phyloP scores from a whole-genome alignment of 2,113 vertebrate species.

The Tapirus terrestris region DNA sequence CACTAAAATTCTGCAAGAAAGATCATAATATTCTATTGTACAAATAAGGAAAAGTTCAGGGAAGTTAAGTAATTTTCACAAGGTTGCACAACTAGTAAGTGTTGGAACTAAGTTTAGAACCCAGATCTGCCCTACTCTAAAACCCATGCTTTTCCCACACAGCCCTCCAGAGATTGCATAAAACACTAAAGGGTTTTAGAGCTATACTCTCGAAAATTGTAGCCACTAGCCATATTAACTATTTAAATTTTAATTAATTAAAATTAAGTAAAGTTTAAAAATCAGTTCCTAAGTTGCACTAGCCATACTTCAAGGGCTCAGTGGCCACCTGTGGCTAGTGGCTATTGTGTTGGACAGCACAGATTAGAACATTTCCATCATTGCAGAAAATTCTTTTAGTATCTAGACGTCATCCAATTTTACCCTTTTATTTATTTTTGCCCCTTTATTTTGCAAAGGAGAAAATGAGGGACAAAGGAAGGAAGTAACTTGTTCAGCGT shows the following conservation, averaged over 20 bases:
- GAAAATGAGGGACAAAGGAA: background rate
- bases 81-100: background rate
- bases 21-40: background rate
- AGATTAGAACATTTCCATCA: background rate
- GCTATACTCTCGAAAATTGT: background rate
- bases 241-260: slow-evolving; percentile 24
- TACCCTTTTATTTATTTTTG: background rate
- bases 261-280: slow-evolving; percentile 39
- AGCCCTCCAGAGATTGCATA: background rate
- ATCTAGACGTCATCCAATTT: background rate
- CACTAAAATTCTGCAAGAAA: background rate
- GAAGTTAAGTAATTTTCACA: slow-evolving; percentile 7
- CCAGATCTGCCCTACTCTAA: background rate
- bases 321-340: background rate
- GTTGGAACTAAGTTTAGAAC: slow-evolving; percentile 8
- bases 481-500: background rate
- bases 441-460: slow-evolving; percentile 19
- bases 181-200: slow-evolving; percentile 8
- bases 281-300: background rate
- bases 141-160: background rate
- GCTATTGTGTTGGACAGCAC: background rate
- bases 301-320: background rate
- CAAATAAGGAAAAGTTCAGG: background rate
- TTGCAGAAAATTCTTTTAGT: background rate
- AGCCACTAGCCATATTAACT: background rate